Base-by-base conservation (phyloP, 1,140 invertebrate genomes). In the Rhynchophorus ferrugineus region DNA sequence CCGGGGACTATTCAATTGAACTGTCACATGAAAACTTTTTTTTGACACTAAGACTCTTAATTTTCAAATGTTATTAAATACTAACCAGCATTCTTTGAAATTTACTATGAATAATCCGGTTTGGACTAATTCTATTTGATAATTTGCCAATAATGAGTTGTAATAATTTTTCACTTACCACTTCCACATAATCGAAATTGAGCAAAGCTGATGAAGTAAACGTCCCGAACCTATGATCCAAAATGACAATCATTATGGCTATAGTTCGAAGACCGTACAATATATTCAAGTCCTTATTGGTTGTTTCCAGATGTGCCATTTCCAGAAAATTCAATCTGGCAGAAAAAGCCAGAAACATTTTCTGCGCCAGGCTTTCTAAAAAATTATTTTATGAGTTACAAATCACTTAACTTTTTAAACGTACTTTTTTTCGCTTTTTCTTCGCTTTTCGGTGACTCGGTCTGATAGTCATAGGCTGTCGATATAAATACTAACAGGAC, bases 221-320 rank as follows among this genome's bases (percentile, higher is more conserved):
- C 5, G 73, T 73, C 3, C 74, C 75, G 22, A 73, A 69, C 24
- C 75, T 67, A 63, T 78, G 77, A 43, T 70, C 73, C 24, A 73
- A 59, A 1, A 75, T 73, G 6, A 78, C 69, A 9, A 75, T 61
- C 53, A 71, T 70, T 42, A 79, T 77, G 2, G 71, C 68, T 11
- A 78, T 53, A 14, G 74, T 75, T 20, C 74, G 65, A 8, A 78
- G 66, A 0, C 77, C 76, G 56, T 78, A 76, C 0, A 78, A 50
- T 1, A 74, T 64, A 37, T 69, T 66, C 2, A 74, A 45, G 0
- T 71, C 71, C 9, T 63, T 58, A 51, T 75, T 70, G 19, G 70
- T 64, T 41, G 69, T 69, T 43, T 75, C 72, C 20, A 65, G 57
- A 55, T 69, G 63, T 5, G 69, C 44, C 60, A 58, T 65, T 64